These are phyloP conservation scores for Coreius guichenoti DNA, from an alignment of 2,797 vertebrate genomes.

Conservation along the genomic window DNA sequence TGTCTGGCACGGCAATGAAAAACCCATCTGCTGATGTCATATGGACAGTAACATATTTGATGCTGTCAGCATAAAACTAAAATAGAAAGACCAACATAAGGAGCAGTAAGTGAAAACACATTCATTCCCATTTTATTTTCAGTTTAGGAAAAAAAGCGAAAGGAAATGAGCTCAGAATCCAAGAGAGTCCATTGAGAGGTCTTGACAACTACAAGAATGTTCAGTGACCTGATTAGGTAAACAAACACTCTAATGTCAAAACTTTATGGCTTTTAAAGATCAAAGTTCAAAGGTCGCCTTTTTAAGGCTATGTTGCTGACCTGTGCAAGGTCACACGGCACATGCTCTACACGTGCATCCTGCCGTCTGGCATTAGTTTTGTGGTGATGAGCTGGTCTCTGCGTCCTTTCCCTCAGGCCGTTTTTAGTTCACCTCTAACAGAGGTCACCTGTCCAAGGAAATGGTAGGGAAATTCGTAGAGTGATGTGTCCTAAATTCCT, in stretches of 20 bases:
- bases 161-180: slow-evolving; percentile 10
- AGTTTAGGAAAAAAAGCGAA: neutral
- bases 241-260: slow-evolving; percentile 48
- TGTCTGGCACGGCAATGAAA: slow-evolving; percentile 31
- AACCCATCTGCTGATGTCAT: slow-evolving; percentile 33
- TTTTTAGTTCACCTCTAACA: slow-evolving; percentile 49
- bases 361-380: slow-evolving; percentile 44
- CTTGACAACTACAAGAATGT: slow-evolving; percentile 43
- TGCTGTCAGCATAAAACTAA: slow-evolving; percentile 48
- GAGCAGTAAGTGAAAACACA: slow-evolving; percentile 41
- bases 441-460: slow-evolving; percentile 41
- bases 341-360: slow-evolving; percentile 51
- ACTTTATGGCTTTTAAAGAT: slow-evolving; percentile 43
- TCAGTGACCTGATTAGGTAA: slow-evolving; percentile 44
- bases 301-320: slow-evolving; percentile 36
- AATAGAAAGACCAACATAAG: slow-evolving; percentile 47
- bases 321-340: slow-evolving; percentile 49
- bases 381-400: slow-evolving; percentile 45
- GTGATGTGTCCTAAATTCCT: slow-evolving; percentile 38
- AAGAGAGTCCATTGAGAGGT: slow-evolving; percentile 6
- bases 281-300: slow-evolving; percentile 22
- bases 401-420: slow-evolving; percentile 31
- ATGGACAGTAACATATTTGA: slow-evolving; percentile 46
- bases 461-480: slow-evolving; percentile 17
- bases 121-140: slow-evolving; percentile 9